Percentiles rank a stretch among this genome's conserved stretches.
These are phyloP conservation scores for Patiria pectinifera DNA, from an alignment of 53 echinoderm and acorn worm genomes.

Conservation along the genomic window DNA sequence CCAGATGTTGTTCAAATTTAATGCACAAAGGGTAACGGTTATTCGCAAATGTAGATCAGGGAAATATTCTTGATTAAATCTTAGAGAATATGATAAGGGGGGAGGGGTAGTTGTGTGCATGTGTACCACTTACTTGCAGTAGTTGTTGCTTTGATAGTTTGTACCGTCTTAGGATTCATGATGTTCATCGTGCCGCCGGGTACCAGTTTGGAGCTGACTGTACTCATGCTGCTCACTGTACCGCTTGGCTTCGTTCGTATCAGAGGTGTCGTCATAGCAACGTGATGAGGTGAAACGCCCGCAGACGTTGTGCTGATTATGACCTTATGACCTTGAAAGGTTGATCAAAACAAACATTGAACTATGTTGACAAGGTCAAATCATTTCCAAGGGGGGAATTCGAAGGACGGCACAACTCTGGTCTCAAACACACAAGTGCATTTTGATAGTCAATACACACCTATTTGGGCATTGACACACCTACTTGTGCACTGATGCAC, in stretches of 20 bases:
- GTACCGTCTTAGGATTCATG: constrained; percentile 16
- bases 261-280: constrained; percentile 5
- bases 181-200: background rate
- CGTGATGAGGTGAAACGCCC: constrained; percentile 34
- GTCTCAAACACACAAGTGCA: no score
- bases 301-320: constrained; percentile 48
- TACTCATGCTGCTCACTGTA: background rate
- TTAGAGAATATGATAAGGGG: no score
- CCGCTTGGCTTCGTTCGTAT: constrained; percentile 34
- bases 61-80: no score
- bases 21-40: no score
- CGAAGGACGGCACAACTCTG: no score
- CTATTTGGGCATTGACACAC: no score
- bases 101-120: background rate
- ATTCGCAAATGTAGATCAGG: no score
- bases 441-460: no score
- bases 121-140: constrained; percentile 42
- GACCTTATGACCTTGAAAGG: constrained; percentile 41
- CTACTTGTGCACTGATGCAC: no score
- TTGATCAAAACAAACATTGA: background rate
- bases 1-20: no score
- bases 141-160: constrained; percentile 40
- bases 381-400: no score
- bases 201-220: background rate
- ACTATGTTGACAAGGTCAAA: background rate